Evolutionary conservation across 2,113 vertebrate species (phyloP).

Genomic region (Dolichallabes microphthalmus): DNA sequence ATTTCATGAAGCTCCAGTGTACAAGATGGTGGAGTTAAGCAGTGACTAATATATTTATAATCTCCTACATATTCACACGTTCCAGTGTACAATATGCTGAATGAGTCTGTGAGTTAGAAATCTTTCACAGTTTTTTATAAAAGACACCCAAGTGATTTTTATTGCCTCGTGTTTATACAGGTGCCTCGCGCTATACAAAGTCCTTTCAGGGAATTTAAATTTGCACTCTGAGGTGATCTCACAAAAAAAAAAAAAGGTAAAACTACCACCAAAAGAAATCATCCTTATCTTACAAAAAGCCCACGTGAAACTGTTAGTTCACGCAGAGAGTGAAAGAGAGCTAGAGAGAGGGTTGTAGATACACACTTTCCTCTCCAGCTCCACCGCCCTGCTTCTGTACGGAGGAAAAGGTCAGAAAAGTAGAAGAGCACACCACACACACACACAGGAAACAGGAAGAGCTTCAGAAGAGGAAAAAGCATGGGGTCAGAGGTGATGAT

Average conservation of each 20-base stretch:
- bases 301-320: constrained; percentile 2
- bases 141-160: constrained; percentile 35
- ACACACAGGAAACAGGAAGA: constrained; percentile 42
- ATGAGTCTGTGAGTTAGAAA: constrained; percentile 26
- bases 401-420: constrained; percentile 29
- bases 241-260: not conserved
- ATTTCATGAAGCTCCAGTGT: constrained; percentile 16
- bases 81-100: constrained; percentile 43
- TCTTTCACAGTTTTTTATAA: constrained; percentile 46
- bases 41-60: not conserved
- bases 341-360: not conserved
- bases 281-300: constrained; percentile 15
- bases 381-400: constrained; percentile 33
- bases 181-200: not conserved
- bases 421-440: constrained; percentile 25
- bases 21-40: constrained; percentile 5
- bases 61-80: constrained; percentile 38
- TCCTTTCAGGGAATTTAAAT: not conserved
- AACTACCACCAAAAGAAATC: constrained; percentile 8
- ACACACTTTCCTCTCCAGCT: not conserved
- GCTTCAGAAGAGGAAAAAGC: constrained; percentile 37
- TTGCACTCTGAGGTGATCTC: not conserved
- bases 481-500: constrained; percentile 20
- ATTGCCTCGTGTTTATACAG: constrained; percentile 37
- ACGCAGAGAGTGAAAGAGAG: constrained; percentile 13